phyloP scores from a whole-genome alignment of 2,113 vertebrate species.

The Probosciger aterrimus region DNA sequence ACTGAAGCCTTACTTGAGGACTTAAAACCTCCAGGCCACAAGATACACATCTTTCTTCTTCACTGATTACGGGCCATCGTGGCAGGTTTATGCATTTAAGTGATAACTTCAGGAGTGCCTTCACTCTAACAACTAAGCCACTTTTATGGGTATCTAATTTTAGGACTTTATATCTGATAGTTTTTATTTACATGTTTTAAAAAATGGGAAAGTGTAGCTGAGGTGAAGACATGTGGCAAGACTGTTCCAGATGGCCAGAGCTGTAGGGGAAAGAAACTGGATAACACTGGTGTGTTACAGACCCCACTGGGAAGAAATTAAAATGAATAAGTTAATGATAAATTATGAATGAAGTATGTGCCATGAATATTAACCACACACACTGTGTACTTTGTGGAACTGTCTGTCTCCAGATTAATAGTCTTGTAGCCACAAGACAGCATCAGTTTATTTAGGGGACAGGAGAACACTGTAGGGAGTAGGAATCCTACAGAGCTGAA shows the following conservation, averaged over 20 bases:
- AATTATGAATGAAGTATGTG: conserved; percentile 57
- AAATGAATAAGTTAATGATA: conserved; percentile 50
- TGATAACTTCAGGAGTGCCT: background rate
- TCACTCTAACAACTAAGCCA: background rate
- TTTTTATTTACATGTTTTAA: conserved; percentile 25
- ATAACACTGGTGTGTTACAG: conserved; percentile 25
- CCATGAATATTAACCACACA: conserved; percentile 47
- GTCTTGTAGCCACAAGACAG: conserved; percentile 11
- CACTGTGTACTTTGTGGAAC: conserved; percentile 10
- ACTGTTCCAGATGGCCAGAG: conserved; percentile 36
- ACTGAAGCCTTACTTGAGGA: background rate
- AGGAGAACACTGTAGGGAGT: conserved; percentile 18
- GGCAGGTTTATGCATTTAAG: background rate
- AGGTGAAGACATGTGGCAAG: conserved; percentile 36
- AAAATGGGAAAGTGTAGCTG: conserved; percentile 30
- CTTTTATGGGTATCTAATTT: background rate
- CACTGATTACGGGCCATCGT: rapidly evolving
- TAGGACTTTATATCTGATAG: background rate
- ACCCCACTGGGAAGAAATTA: conserved; percentile 42
- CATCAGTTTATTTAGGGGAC: conserved; percentile 51
- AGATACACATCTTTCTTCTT: background rate
- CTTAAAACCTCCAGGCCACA: background rate
- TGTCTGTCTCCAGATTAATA: conserved; percentile 10
- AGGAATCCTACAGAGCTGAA: conserved; percentile 35
- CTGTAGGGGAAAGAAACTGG: conserved; percentile 18